Percentiles rank a stretch among this genome's conserved stretches.
Evolutionary conservation across 2,888 invertebrate species (phyloP).

Genomic region (Pristionchus entomophagus): DNA sequence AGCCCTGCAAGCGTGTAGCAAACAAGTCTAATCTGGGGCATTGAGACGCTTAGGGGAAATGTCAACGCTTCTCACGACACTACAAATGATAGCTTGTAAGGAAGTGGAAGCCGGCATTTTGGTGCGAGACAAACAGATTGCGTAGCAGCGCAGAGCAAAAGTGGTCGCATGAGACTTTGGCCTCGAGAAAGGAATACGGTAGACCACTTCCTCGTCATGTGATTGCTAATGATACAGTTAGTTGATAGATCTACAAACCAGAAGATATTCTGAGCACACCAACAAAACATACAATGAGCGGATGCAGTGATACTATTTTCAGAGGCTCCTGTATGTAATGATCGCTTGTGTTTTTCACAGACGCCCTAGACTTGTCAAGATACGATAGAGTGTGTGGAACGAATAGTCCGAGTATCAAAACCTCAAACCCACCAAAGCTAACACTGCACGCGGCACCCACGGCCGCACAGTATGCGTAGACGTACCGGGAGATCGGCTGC

Average conservation of each 20-base stretch:
- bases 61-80: neutral
- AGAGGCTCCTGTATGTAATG: no score
- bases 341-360: no score
- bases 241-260: no score
- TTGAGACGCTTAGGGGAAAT: neutral
- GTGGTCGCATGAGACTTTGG: neutral
- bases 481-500: slow-evolving; percentile 76
- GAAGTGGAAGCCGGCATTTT: neutral
- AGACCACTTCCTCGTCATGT: no score
- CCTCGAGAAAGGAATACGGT: no score
- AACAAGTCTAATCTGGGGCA: neutral
- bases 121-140: neutral
- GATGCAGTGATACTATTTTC: no score
- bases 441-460: slow-evolving; percentile 77
- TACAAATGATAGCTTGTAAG: neutral
- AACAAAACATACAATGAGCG: no score
- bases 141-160: neutral
- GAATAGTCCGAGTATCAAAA: no score
- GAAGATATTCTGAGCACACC: no score
- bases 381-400: no score
- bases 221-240: no score
- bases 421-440: slow-evolving; percentile 37
- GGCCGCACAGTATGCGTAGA: slow-evolving; percentile 78
- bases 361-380: no score
- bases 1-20: neutral